These are phyloP conservation scores for Nipponacmea schrenckii DNA, from an alignment of 2,888 invertebrate species.

Conservation along the genomic window DNA sequence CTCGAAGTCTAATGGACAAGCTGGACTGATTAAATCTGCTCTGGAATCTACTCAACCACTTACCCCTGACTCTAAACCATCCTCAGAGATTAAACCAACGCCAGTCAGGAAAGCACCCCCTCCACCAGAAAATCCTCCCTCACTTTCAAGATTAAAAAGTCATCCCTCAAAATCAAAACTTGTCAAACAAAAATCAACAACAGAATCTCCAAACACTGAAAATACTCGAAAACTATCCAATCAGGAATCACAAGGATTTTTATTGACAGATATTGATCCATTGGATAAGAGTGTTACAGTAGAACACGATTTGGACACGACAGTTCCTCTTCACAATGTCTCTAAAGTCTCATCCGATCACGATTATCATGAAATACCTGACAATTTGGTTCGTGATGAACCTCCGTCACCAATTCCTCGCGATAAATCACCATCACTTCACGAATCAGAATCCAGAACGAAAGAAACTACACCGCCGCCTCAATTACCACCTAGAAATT, in stretches of 20 bases:
- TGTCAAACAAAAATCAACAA: neutral
- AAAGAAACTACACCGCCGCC: slow-evolving; percentile 40
- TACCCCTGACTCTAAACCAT: neutral
- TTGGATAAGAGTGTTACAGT: slow-evolving; percentile 1
- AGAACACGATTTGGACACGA: slow-evolving; percentile 1
- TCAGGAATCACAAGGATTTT: slow-evolving; percentile 9
- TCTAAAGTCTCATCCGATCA: slow-evolving; percentile 29
- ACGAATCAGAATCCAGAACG: neutral
- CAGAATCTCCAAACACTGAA: slow-evolving; percentile 19
- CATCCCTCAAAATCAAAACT: too few species aligned
- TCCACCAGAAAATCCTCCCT: slow-evolving; percentile 37
- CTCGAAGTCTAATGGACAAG: neutral
- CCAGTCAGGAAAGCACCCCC: slow-evolving; percentile 53
- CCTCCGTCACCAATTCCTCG: neutral
- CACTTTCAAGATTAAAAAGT: slow-evolving; percentile 3
- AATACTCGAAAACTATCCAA: neutral
- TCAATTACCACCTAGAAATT: slow-evolving; percentile 35
- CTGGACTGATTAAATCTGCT: neutral
- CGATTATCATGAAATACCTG: slow-evolving; percentile 53
- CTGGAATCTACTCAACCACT: neutral
- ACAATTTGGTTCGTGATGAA: slow-evolving; percentile 16
- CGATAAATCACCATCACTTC: too few species aligned
- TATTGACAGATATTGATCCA: neutral
- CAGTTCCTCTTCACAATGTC: slow-evolving; percentile 7
- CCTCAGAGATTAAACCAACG: slow-evolving; percentile 22